Evolutionary conservation across 1,140 invertebrate genomes (phyloP), one percentile per base, ranked within the genome.

Genomic region (Homalodisca vitripennis): DNA sequence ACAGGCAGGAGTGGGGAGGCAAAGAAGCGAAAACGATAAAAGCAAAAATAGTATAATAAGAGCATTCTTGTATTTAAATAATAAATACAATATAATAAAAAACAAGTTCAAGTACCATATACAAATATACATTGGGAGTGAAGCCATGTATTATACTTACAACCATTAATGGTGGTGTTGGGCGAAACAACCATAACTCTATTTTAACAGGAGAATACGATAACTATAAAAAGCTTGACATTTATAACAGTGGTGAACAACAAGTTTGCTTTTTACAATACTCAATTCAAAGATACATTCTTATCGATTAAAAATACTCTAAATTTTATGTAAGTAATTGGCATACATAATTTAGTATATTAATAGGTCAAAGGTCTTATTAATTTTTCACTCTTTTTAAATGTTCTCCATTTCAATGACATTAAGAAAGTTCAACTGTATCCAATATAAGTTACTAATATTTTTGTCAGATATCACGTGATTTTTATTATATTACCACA

Each of bases 31-130:
- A 41, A 60, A 60, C 27, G 29, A 60, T 2, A 29, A 27, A 60
- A 60, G 55, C 55, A 29, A 27, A 27, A 60, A 2, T 60, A 26
- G 24, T 60, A 12, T 27, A n/a, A n/a, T n/a, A 60, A 60, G 55
- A 60, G 55, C 55, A 60, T 60, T 60, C 55, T 60, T 60, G 27
- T 60, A 60, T 60, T 60, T 60, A 60, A 24, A 60, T 60, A 60
- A 60, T 60, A 60, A 60, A 60, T 60, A 60, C 55, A 60, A 12
- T 60, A 60, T 26, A 60, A 60, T 60, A 60, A 60, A 53, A 53
- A 60, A 60, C 55, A 60, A 60, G 3, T 41, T 41, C 3, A 27
- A 24, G 27, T 26, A 60, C 26, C 12, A 60, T 60, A 3, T 60
- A 60, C 55, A 60, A 60, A 60, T 60, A 27, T 60, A 60, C 48